phyloP scores from a whole-genome alignment of 2,797 vertebrate genomes.

The Syngnathus rostellatus region DNA sequence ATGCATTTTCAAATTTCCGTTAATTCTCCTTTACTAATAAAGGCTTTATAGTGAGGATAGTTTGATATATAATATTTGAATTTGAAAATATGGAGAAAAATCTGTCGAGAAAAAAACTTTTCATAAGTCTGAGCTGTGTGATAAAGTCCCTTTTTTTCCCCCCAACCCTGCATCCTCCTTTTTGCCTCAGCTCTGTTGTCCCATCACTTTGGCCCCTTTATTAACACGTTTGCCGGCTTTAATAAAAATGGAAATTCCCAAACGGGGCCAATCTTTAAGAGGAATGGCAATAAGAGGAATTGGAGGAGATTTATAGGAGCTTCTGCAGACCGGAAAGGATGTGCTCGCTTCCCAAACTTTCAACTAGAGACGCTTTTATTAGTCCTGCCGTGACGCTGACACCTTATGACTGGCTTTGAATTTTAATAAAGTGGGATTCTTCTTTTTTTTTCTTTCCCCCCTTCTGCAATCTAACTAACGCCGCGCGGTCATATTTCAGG shows the following conservation, averaged over 20 bases:
- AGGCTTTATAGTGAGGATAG: not conserved
- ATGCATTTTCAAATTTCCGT: no score
- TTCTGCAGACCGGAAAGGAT: constrained; percentile 8
- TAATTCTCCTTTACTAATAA: not conserved
- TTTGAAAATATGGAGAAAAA: not conserved
- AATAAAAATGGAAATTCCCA: constrained; percentile 38
- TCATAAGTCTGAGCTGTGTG: not conserved
- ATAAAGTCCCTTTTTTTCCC: not conserved
- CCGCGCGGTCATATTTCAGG: constrained; percentile 39
- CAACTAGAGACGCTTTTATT: not conserved
- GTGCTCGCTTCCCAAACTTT: constrained; percentile 12
- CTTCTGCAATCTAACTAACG: not conserved
- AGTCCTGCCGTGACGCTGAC: constrained; percentile 7
- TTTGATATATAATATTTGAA: not conserved
- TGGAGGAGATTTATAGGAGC: constrained; percentile 19
- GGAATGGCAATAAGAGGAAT: constrained; percentile 19
- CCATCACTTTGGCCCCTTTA: constrained; percentile 30
- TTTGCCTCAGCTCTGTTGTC: not conserved
- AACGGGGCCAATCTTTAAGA: constrained; percentile 30
- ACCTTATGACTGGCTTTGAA: constrained; percentile 35
- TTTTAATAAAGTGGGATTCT: constrained; percentile 37
- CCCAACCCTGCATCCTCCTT: not conserved
- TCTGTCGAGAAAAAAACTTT: not conserved
- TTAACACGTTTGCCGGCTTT: constrained; percentile 40
- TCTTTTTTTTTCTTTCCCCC: not conserved